Conservation (phyloP, 2,888 invertebrate genomes). For the Gastrophysa polygoni region DNA sequence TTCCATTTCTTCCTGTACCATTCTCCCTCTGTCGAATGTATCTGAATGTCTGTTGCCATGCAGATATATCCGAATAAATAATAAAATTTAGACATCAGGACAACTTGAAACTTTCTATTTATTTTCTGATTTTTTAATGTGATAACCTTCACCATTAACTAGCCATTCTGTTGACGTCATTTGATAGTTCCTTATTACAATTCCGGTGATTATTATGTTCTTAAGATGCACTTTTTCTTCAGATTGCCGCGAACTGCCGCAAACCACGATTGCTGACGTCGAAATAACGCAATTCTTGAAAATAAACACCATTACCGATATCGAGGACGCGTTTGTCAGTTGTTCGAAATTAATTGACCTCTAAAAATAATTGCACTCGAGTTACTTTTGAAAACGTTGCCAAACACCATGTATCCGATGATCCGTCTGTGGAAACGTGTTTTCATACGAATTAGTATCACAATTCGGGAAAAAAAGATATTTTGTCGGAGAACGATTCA, state of each 20-base stretch:
- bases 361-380: constrained; percentile 22
- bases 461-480: not conserved
- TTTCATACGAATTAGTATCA: not conserved
- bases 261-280: constrained; percentile 9
- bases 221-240: not conserved
- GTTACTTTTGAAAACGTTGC: constrained; percentile 21
- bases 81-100: too few species aligned
- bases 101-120: too few species aligned
- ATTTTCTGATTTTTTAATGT: too few species aligned
- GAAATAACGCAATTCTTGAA: constrained; percentile 17
- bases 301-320: constrained; percentile 22
- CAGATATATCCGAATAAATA: too few species aligned
- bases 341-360: constrained; percentile 26
- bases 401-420: constrained; percentile 13
- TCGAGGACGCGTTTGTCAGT: constrained; percentile 12
- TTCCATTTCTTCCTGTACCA: too few species aligned
- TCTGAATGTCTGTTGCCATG: too few species aligned
- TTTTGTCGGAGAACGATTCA: too few species aligned
- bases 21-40: too few species aligned
- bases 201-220: too few species aligned
- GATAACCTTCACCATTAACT: too few species aligned
- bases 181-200: too few species aligned
- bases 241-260: not conserved
- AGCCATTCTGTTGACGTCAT: too few species aligned
- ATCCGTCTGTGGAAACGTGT: not conserved